Conservation (phyloP, 2,888 invertebrate genomes). For the Eugnorisma glareosa region DNA sequence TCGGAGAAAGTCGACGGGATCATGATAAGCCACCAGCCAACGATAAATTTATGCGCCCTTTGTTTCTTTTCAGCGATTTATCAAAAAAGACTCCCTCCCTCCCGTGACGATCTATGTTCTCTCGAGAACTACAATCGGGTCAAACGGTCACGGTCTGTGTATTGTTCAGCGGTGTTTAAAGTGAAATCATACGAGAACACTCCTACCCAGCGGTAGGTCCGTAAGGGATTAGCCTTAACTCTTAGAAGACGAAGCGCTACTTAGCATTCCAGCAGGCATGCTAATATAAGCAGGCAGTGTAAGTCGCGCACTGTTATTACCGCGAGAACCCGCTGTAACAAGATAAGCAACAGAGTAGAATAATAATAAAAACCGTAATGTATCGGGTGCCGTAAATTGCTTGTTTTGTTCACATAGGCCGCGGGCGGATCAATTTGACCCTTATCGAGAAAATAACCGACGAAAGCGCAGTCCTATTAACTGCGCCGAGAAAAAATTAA, state of each 20-base stretch:
- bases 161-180: slow-evolving; percentile 55
- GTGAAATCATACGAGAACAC: slow-evolving; percentile 45
- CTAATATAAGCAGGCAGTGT: slow-evolving; percentile 63
- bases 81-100: slow-evolving; percentile 84
- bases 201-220: background rate
- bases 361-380: slow-evolving; percentile 84
- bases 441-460: slow-evolving; percentile 88
- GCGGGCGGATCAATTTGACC: slow-evolving; percentile 86
- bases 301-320: slow-evolving; percentile 75
- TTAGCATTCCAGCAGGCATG: slow-evolving; percentile 56
- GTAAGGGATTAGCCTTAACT: slow-evolving; percentile 39
- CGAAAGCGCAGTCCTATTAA: slow-evolving; percentile 86
- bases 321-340: slow-evolving; percentile 75
- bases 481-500: slow-evolving; percentile 85
- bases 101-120: slow-evolving; percentile 60
- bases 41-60: slow-evolving; percentile 89
- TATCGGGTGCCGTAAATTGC: slow-evolving; percentile 84
- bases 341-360: slow-evolving; percentile 80
- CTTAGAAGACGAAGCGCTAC: slow-evolving; percentile 51
- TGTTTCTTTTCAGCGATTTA: slow-evolving; percentile 89
- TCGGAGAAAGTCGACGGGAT: slow-evolving; percentile 87
- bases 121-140: slow-evolving; percentile 73
- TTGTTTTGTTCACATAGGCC: slow-evolving; percentile 86
- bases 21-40: slow-evolving; percentile 84
- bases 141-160: slow-evolving; percentile 72